Evolutionary conservation across 2,888 invertebrate genomes (phyloP), one percentile per base, ranked within the genome.

Genomic region (Tipula lateralis): DNA sequence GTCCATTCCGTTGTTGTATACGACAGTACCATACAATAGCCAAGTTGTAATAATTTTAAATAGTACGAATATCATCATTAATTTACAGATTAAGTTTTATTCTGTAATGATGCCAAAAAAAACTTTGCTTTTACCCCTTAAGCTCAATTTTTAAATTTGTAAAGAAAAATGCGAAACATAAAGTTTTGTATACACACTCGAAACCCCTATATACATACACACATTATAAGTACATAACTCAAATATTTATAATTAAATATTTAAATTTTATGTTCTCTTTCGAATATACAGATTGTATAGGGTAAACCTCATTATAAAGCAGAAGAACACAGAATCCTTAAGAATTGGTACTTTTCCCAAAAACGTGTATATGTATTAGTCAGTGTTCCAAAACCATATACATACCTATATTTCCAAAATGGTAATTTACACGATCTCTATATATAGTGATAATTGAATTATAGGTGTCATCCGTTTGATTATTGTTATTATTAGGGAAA

Each of bases 161-260:
- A 44, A 44, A 44, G n/a, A 36, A 44, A 44, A 44, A n/a, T 66
- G 24, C 9, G 24, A 66, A 66, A 24, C 24, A 24, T 19, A 66
- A 66, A 66, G 66, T 66, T 66, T 66, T 66, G 24, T 39, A n/a
- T 24, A 24, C 44, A 39, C 66, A 66, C 66, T 24, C 24, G 24
- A 24, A 66, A 12, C 66, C 66, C 66, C 66, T 24, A 12, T 9
- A 66, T 66, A 66, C 24, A n/a, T 50, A 50, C 39, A 50, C 24
- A 66, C 9, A 24, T n/a, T 9, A 66, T 24, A 66, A 66, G 24
- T 66, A 66, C 12, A 24, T 66, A 66, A 66, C 66, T 66, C 66
- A 66, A 66, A 66, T 66, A 66, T 66, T 66, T 24, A 66, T 66
- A 66, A 66, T 66, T 66, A 66, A 66, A 66, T 66, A 66, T 66